Evolutionary conservation across 1,140 invertebrate species (phyloP).

Genomic region (Thaumatotibia leucotreta): DNA sequence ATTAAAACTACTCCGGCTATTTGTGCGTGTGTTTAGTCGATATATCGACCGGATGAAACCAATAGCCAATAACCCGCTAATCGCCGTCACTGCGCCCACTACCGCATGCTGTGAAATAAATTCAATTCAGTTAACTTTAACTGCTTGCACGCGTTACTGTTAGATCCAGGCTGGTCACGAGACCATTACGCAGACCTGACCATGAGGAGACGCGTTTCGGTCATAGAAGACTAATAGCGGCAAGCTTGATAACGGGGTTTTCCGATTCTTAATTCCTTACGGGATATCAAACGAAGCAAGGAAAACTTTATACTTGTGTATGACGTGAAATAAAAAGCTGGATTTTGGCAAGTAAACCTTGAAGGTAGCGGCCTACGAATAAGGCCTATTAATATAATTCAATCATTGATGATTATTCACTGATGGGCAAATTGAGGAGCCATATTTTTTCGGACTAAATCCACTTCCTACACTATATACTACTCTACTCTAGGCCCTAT

Average conservation of each 20-base stretch:
- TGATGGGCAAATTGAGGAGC: too few species aligned
- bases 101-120: constrained; percentile 12
- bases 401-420: too few species aligned
- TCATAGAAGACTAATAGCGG: neutral
- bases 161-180: constrained; percentile 29
- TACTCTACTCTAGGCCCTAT: too few species aligned
- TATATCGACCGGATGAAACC: neutral
- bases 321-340: too few species aligned
- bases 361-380: too few species aligned
- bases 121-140: constrained; percentile 33
- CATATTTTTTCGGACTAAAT: too few species aligned
- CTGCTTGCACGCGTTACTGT: constrained; percentile 20
- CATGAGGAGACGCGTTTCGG: neutral
- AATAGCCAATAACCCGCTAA: neutral
- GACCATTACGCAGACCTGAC: constrained; percentile 15
- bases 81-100: constrained; percentile 4
- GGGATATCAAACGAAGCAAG: neutral
- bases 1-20: neutral
- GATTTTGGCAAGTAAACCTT: too few species aligned
- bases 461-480: too few species aligned
- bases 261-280: neutral
- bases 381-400: too few species aligned
- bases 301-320: neutral
- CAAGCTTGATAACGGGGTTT: neutral
- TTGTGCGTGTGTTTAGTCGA: neutral